These are phyloP conservation scores for Drosophila littoralis DNA, from an alignment of 1,140 invertebrate species.

Conservation along the genomic window DNA sequence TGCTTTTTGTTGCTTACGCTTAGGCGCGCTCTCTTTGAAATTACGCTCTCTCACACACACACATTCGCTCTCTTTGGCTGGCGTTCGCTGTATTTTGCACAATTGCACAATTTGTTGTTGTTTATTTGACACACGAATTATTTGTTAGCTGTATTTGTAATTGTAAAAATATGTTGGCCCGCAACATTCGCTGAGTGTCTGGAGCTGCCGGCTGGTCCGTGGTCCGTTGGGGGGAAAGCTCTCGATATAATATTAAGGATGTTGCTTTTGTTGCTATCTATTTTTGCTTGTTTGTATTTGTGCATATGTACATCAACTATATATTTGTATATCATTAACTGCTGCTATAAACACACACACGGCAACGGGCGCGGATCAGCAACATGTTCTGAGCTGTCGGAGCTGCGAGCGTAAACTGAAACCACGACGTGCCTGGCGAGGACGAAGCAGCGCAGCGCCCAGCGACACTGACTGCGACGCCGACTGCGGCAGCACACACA, in stretches of 20 bases:
- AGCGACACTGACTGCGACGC: conserved; percentile 28
- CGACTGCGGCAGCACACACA: conserved; percentile 33
- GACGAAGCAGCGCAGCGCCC: conserved; percentile 36
- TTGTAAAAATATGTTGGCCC: conserved; percentile 51
- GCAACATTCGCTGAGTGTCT: conserved; percentile 64
- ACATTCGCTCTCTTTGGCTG: conserved; percentile 1
- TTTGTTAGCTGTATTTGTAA: conserved; percentile 26
- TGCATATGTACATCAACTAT: conserved; percentile 13
- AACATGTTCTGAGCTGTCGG: conserved; percentile 77
- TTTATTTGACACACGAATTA: conserved; percentile 45
- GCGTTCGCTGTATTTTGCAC: conserved; percentile 44
- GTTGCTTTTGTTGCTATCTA: conserved; percentile 14
- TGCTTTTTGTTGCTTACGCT: conserved; percentile 20
- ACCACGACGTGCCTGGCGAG: conserved; percentile 52
- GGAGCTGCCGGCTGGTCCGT: conserved; percentile 8
- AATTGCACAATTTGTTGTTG: conserved; percentile 53
- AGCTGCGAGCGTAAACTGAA: conserved; percentile 76
- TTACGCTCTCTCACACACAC: conserved; percentile 4
- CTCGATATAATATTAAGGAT: conserved; percentile 31
- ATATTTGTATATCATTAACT: conserved; percentile 8
- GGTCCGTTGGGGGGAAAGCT: conserved; percentile 22
- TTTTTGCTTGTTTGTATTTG: conserved; percentile 36
- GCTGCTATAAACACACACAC: conserved; percentile 68
- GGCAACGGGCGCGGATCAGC: conserved; percentile 59
- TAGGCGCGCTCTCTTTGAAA: conserved; percentile 3